Evolutionary conservation across 2,113 vertebrate species (phyloP), one percentile per base, ranked within the genome.

Genomic region (Megaleporinus macrocephalus): DNA sequence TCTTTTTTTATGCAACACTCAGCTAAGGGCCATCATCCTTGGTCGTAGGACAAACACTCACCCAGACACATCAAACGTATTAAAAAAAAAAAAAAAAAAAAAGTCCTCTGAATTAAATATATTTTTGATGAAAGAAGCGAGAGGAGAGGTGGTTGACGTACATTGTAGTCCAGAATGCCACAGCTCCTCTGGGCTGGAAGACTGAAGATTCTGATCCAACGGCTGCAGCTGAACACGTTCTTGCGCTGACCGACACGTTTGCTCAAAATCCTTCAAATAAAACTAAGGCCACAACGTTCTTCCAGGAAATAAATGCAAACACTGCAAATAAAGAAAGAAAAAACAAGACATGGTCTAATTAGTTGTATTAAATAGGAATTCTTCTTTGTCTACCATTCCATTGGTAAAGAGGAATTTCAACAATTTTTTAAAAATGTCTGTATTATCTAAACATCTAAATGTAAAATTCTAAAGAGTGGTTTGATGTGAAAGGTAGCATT

Each of bases 221-320:
- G 24, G 66, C 66, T 24, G 36, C 16, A 10, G 65, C 18, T 18
- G 18, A 12, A 33, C 15, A 20, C 62, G 15, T 9, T 13, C 33
- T 36, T 6, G 33, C 33, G 62, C 78, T 80, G 85, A 78, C 55
- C 69, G 76, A 73, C 76, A 83, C 65, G 72, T 88, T 84, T 26
- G 33, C 29, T 78, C 79, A 30, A 51, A 85, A 88, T 88, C 81
- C 87, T 89, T 90, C 88, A 74, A 84, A 80, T 85, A 88, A 87
- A 90, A 86, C 88, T 90, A 94, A 94, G 94, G 93, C 93, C 92
- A 94, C 93, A 86, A 90, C 87, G 84, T 91, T 91, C 88, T 79
- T 86, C 79, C 85, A 89, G 84, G 90, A 92, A 91, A 74, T 33
- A n/a, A 88, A 90, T 88, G 86, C 90, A 91, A 92, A 92, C 88